These are phyloP conservation scores for Apostichopus leukothele DNA, from an alignment of 53 echinoderm and acorn worm genomes.

Conservation along the genomic window DNA sequence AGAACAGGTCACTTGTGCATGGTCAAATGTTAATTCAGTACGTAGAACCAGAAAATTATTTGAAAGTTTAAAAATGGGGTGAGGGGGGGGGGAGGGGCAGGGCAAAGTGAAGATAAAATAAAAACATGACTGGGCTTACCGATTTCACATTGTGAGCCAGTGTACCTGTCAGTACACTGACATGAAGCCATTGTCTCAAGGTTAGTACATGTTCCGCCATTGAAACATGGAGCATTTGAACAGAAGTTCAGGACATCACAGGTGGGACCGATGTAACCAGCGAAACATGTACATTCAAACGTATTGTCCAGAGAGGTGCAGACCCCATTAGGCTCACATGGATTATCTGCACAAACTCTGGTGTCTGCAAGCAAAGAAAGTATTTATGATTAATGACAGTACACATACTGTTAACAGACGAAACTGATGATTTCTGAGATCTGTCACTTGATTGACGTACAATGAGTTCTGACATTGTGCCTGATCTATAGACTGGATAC, in stretches of 20 bases:
- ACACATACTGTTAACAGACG: too few relatives aligned
- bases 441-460: too few relatives aligned
- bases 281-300: conserved; percentile 5
- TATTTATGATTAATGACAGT: too few relatives aligned
- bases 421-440: too few relatives aligned
- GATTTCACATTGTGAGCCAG: conserved; percentile 57
- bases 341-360: conserved; percentile 16
- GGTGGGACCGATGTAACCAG: not conserved
- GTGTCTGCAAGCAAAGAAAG: not conserved
- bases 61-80: too few relatives aligned
- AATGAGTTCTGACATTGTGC: too few relatives aligned
- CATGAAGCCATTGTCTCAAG: conserved; percentile 42
- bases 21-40: too few relatives aligned
- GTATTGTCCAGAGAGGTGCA: not conserved
- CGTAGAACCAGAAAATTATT: too few relatives aligned
- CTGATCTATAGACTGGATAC: too few relatives aligned
- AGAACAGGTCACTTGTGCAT: too few relatives aligned
- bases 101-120: too few relatives aligned
- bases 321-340: conserved; percentile 28
- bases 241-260: not conserved
- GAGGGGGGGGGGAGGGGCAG: too few relatives aligned
- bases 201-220: conserved; percentile 66
- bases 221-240: conserved; percentile 59
- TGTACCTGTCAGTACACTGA: conserved; percentile 53
- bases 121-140: not conserved